Evolutionary conservation across 2,888 invertebrate species (phyloP).

Genomic region (Gymnosoma rotundatum): DNA sequence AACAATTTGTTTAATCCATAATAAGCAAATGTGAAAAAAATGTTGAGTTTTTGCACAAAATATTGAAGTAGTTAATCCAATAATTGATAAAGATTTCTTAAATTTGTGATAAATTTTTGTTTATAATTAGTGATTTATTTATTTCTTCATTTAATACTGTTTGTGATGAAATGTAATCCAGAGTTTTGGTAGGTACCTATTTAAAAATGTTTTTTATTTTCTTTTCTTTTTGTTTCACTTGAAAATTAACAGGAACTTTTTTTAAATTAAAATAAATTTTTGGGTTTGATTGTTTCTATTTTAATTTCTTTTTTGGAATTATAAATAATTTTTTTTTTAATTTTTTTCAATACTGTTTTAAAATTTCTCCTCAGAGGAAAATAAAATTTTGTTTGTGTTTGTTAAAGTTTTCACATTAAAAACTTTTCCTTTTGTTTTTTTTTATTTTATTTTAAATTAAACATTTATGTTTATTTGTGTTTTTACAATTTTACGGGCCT

Average conservation of each 20-base stretch:
- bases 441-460: slow-evolving; percentile 40
- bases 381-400: neutral
- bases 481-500: slow-evolving; percentile 28
- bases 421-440: slow-evolving; percentile 46
- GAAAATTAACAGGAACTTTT: slow-evolving; percentile 69
- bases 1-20: slow-evolving; percentile 51
- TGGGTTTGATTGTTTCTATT: slow-evolving; percentile 49
- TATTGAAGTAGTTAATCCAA: slow-evolving; percentile 46
- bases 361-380: slow-evolving; percentile 27
- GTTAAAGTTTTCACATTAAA: slow-evolving; percentile 32
- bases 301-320: slow-evolving; percentile 48
- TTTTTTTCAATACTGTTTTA: slow-evolving; percentile 61
- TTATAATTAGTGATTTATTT: slow-evolving; percentile 33
- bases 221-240: slow-evolving; percentile 10
- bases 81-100: slow-evolving; percentile 14
- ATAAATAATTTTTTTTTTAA: slow-evolving; percentile 30
- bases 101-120: slow-evolving; percentile 14
- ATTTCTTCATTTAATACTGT: slow-evolving; percentile 58
- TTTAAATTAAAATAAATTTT: slow-evolving; percentile 53
- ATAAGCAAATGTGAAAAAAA: neutral
- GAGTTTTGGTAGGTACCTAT: slow-evolving; percentile 41
- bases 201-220: slow-evolving; percentile 12
- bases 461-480: slow-evolving; percentile 61
- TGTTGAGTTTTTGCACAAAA: neutral
- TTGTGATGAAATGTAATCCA: slow-evolving; percentile 64